Percentiles rank a stretch among this genome's conserved stretches.
phyloP scores from a whole-genome alignment of 2,113 vertebrate species.

The Probosciger aterrimus region DNA sequence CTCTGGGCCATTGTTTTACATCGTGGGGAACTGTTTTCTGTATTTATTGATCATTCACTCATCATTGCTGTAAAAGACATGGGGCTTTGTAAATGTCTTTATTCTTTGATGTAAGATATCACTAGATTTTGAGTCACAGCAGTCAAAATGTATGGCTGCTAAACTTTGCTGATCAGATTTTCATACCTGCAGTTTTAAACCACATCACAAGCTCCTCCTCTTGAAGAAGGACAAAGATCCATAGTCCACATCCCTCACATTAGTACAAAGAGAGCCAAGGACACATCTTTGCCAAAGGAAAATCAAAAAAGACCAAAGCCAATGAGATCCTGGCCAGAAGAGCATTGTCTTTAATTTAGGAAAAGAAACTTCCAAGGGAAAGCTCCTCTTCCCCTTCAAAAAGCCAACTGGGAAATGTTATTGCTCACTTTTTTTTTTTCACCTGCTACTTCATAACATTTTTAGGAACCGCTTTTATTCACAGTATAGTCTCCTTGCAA shows the following conservation, averaged over 20 bases:
- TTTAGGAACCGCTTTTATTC: background rate
- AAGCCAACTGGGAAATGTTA: background rate
- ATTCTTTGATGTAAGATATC: background rate
- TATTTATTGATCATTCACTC: constrained; percentile 6
- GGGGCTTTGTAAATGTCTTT: background rate
- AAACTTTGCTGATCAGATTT: background rate
- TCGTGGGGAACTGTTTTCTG: background rate
- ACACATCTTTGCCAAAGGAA: background rate
- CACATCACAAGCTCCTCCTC: background rate
- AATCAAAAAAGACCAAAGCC: background rate
- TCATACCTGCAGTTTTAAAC: background rate
- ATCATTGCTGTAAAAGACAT: background rate
- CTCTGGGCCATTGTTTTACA: background rate
- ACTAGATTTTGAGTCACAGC: background rate
- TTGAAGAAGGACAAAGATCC: background rate
- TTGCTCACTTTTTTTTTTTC: background rate
- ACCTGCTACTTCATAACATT: background rate
- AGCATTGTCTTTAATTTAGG: background rate
- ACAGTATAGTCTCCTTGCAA: background rate
- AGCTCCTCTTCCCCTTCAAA: background rate
- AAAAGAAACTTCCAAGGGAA: background rate
- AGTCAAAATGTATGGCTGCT: background rate
- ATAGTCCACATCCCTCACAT: background rate
- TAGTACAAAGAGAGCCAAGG: background rate
- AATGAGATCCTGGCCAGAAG: background rate